phyloP scores from a whole-genome alignment of 2,888 invertebrate species.

The Coleophora flavipennella region DNA sequence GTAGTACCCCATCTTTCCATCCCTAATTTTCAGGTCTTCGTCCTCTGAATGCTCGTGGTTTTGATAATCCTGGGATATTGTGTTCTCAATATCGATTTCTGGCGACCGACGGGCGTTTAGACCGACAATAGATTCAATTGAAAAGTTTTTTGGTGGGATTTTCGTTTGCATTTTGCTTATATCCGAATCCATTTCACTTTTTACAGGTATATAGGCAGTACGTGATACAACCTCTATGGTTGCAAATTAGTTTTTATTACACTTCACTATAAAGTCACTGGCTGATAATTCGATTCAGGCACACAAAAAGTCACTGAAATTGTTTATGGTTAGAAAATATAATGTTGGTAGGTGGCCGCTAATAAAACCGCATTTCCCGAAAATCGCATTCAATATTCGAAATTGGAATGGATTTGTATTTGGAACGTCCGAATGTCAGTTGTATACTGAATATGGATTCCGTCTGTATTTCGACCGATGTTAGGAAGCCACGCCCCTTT shows the following conservation, averaged over 20 bases:
- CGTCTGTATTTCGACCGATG: neutral
- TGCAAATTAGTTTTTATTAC: neutral
- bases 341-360: conserved; percentile 23
- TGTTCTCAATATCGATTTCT: conserved; percentile 62
- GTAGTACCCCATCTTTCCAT: conserved; percentile 57
- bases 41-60: conserved; percentile 47
- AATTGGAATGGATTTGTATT: conserved; percentile 22
- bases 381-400: conserved; percentile 7
- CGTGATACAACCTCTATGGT: too few species aligned
- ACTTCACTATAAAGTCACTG: conserved; percentile 5
- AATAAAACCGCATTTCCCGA: neutral
- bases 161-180: conserved; percentile 57
- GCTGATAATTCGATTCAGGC: neutral
- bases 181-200: conserved; percentile 52
- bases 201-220: too few species aligned
- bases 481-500: conserved; percentile 1
- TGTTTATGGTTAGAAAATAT: too few species aligned
- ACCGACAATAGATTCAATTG: conserved; percentile 76
- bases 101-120: conserved; percentile 50
- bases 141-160: conserved; percentile 73
- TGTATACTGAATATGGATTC: conserved; percentile 3
- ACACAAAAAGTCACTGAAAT: too few species aligned
- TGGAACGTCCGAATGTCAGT: conserved; percentile 36
- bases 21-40: conserved; percentile 50
- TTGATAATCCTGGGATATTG: conserved; percentile 50